Evolutionary conservation across 2,888 invertebrate species (phyloP).

Genomic region (Heliconius ismenius): DNA sequence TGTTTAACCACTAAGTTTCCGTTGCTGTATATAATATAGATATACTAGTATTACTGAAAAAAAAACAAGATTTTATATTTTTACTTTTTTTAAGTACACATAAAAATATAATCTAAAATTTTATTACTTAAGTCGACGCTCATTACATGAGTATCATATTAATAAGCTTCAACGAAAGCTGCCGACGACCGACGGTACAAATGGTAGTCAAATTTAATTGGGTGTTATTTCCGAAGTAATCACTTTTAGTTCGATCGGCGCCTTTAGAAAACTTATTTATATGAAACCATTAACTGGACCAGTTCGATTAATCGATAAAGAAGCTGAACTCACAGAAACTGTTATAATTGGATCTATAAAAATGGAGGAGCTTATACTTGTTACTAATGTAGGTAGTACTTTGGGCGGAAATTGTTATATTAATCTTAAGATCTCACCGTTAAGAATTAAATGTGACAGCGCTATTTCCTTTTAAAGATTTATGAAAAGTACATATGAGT

Average conservation of each 20-base stretch:
- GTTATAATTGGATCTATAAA: slow-evolving; percentile 39
- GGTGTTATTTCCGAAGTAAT: slow-evolving; percentile 69
- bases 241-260: slow-evolving; percentile 67
- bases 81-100: background rate
- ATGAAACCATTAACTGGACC: slow-evolving; percentile 69
- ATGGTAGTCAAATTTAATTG: slow-evolving; percentile 58
- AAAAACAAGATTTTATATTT: no score
- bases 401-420: slow-evolving; percentile 52
- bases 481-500: background rate
- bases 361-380: slow-evolving; percentile 38
- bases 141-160: slow-evolving; percentile 3
- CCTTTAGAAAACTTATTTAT: slow-evolving; percentile 76
- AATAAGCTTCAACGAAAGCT: background rate
- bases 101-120: background rate
- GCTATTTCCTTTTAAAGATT: slow-evolving; percentile 15
- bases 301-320: slow-evolving; percentile 65
- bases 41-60: no score
- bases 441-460: slow-evolving; percentile 27
- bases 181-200: slow-evolving; percentile 30
- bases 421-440: slow-evolving; percentile 23
- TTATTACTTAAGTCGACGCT: background rate
- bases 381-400: slow-evolving; percentile 40
- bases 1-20: background rate
- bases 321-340: slow-evolving; percentile 54
- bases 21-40: no score